Base-by-base conservation (phyloP, 2,797 vertebrate species). In the Oreochromis mossambicus region DNA sequence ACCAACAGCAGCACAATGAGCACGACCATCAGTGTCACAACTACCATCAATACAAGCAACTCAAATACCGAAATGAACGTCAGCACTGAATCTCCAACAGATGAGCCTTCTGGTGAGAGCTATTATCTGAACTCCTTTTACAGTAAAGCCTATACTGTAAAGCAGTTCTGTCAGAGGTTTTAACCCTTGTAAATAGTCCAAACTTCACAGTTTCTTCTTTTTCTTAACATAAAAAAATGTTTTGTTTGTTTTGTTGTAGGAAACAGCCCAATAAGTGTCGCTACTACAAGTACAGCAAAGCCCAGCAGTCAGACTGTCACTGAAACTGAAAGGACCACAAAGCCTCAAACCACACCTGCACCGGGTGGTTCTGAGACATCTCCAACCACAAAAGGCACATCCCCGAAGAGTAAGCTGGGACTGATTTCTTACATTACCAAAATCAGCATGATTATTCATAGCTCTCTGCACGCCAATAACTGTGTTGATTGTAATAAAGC, bases 331-430 rank as follows among this genome's bases (percentile, higher is more conserved):
- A 1, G 0, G 1, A 1, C 4, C 43, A 26, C 1, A 43, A 43
- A 15, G 1, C 5, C 0, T 5, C 0, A 2, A 4, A 2, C 13
- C 58, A 51, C 78, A 38, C 4, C 78, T 4, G 4, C 1, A 75
- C 3, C 83, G 17, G 4, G 1, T 1, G 1, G 0, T 5, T 2
- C n/a, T 5, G 0, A 8, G 6, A 3, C 9, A 15, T 0, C 15
- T 3, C 1, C 15, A 24, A 29, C 15, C 5, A 86, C 1, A 4
- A 11, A 2, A 46, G 17, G 10, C 2, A 7, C 1, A 3, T 17
- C 1, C 0, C 0, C 0, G 8, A 34, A 3, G 21, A 0, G 93
- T 94, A 52, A 93, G 91, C 75, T 32, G 26, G 52, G 32, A 76
- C 5, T 46, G 8, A 3, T 77, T 58, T 87, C 77, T 63, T 75